Base-by-base conservation (phyloP, 2,113 vertebrate genomes). In the Puntigrus tetrazona region DNA sequence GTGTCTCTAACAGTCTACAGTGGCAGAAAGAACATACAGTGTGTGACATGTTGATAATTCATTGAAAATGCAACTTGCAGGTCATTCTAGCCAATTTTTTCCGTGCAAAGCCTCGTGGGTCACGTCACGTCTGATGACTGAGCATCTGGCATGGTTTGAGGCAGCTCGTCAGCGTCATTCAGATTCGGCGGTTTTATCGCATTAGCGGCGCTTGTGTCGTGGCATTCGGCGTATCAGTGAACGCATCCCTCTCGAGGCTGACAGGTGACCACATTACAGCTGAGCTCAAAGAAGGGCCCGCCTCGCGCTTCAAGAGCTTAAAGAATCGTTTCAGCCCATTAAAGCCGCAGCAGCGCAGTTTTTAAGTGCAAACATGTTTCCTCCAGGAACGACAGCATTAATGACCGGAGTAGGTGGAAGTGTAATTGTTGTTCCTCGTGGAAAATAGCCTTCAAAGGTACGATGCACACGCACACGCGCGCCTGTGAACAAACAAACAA, bases 161-260 rank as follows among this genome's bases (percentile, higher is more conserved):
- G 82, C 7, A 52, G 55, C 41, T 83, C 57, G 76, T 75, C 81
- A 57, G 69, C 47, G 72, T 61, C 29, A 8, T 52, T 57, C 10
- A 81, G 85, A 85, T 70, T 78, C 74, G 36, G 22, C 74, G 6
- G 61, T 57, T 47, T n/a, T 57, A 82, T 86, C 69, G 61, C 81
- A 69, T 82, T 82, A 59, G 50, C 50, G 74, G 70, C 50, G 77
- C 82, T 86, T 86, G 73, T 8, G 16, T 70, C n/a, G 18, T 65
- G 41, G n/a, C 31, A 36, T 41, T 78, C 78, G 29, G 65, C 61
- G 27, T 38, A 36, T 59, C 8, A 0, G 73, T 85, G 80, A 86
- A 67, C 43, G 38, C 65, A 1, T 34, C 57, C 22, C 78, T 59
- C 43, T 82, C 55, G 75, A 69, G 75, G 14, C 22, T 29, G 73